Evolutionary conservation across 2,113 vertebrate species (phyloP).

Genomic region (Mungos mungo): DNA sequence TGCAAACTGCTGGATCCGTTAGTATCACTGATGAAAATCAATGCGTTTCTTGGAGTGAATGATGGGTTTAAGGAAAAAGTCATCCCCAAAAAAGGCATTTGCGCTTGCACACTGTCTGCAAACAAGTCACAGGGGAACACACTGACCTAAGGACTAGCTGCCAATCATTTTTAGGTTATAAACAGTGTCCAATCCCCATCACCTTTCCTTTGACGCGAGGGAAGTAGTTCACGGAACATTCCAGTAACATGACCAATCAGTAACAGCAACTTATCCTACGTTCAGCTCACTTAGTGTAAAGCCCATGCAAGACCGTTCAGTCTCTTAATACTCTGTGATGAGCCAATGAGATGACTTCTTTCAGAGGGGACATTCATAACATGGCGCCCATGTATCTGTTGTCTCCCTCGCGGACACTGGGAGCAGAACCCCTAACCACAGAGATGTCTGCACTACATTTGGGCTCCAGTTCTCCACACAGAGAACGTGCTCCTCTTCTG

Average conservation of each 20-base stretch:
- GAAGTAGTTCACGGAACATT: not conserved
- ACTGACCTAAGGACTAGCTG: accelerated
- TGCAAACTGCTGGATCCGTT: not conserved
- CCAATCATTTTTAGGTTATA: not conserved
- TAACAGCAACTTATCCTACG: not conserved
- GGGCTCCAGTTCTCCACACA: not conserved
- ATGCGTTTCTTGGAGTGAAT: not conserved
- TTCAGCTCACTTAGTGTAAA: not conserved
- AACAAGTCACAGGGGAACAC: not conserved
- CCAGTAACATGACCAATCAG: no score
- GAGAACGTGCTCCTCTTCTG: not conserved
- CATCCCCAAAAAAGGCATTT: not conserved
- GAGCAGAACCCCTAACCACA: not conserved
- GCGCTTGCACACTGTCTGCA: not conserved
- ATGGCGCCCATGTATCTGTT: no score
- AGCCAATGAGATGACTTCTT: not conserved
- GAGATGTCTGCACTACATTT: no score
- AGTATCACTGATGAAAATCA: not conserved
- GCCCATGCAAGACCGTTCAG: accelerated
- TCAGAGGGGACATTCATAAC: accelerated
- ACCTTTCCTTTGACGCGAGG: no score
- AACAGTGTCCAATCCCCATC: not conserved
- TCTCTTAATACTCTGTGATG: not conserved
- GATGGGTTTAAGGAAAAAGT: not conserved
- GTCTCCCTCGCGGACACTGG: accelerated